These are phyloP conservation scores for Orussus abietinus DNA, from an alignment of 1,140 invertebrate genomes.

Conservation along the genomic window DNA sequence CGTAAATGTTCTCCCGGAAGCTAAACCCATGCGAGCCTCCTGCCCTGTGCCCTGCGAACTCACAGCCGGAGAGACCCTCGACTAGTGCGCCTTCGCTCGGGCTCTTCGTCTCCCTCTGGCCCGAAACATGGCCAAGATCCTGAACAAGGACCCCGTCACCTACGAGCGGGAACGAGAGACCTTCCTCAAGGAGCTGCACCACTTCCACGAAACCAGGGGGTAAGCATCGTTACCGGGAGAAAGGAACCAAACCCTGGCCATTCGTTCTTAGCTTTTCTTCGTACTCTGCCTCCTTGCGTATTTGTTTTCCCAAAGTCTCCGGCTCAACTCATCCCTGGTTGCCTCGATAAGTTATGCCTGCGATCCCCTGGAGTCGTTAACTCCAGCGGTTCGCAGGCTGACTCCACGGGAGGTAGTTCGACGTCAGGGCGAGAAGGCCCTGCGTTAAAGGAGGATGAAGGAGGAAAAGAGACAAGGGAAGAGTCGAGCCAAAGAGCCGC, in stretches of 20 bases:
- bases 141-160: slow-evolving; percentile 68
- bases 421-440: no score
- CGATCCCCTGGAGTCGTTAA: no score
- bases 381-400: no score
- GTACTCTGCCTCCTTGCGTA: slow-evolving; percentile 2
- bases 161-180: slow-evolving; percentile 68
- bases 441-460: no score
- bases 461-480: no score
- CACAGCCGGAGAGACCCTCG: slow-evolving; percentile 28
- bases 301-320: no score
- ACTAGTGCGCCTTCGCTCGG: slow-evolving; percentile 27
- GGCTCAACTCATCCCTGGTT: no score
- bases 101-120: slow-evolving; percentile 12
- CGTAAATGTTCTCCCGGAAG: slow-evolving; percentile 38
- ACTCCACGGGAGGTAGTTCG: no score
- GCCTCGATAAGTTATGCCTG: no score
- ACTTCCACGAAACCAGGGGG: slow-evolving; percentile 82
- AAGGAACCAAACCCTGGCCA: no score
- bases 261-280: slow-evolving; percentile 7
- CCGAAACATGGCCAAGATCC: slow-evolving; percentile 62
- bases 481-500: no score
- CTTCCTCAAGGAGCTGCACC: slow-evolving; percentile 75
- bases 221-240: slow-evolving; percentile 53
- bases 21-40: slow-evolving; percentile 27
- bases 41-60: slow-evolving; percentile 33